Percentiles rank a stretch among this genome's conserved stretches.
Evolutionary conservation across 53 echinoderm and acorn worm genomes (phyloP).

Genomic region (Astropecten irregularis): DNA sequence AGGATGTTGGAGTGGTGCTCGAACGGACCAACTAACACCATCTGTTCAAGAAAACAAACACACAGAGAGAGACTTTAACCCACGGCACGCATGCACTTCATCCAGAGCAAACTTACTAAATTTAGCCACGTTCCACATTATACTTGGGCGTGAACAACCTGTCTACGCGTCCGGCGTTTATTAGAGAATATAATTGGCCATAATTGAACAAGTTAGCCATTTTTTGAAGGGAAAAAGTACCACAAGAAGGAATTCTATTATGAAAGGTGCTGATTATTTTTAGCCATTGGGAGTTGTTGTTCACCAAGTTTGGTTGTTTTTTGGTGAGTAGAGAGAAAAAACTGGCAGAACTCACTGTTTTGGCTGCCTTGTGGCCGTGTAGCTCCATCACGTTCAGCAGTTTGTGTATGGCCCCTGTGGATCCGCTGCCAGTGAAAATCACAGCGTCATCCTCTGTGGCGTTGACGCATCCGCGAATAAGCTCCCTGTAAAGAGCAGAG

Average conservation of each 20-base stretch:
- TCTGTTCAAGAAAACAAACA: slow-evolving; percentile 58
- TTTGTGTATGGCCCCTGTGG: slow-evolving; percentile 94
- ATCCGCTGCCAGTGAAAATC: slow-evolving; percentile 96
- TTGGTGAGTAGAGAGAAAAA: too few species aligned
- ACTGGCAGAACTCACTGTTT: slow-evolving; percentile 74
- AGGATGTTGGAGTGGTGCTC: slow-evolving; percentile 98
- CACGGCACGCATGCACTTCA: background rate
- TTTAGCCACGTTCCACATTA: slow-evolving; percentile 17
- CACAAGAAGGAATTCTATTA: background rate
- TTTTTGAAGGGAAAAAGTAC: slow-evolving; percentile 10
- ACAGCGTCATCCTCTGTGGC: slow-evolving; percentile 85
- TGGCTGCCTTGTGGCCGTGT: slow-evolving; percentile 68
- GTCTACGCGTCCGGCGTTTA: slow-evolving; percentile 24
- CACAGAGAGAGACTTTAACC: background rate
- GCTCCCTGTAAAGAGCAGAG: slow-evolving; percentile 62
- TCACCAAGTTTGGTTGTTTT: background rate
- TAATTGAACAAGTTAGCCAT: background rate
- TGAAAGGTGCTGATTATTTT: slow-evolving; percentile 6
- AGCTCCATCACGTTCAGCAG: slow-evolving; percentile 85
- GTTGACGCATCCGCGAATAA: slow-evolving; percentile 86
- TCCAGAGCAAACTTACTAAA: background rate
- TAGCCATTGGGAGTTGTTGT: slow-evolving; percentile 21
- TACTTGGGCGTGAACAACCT: slow-evolving; percentile 44
- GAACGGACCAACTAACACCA: slow-evolving; percentile 94
- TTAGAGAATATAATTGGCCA: slow-evolving; percentile 1